Conservation (phyloP, 2,888 invertebrate species). For the Dione vanillae region DNA sequence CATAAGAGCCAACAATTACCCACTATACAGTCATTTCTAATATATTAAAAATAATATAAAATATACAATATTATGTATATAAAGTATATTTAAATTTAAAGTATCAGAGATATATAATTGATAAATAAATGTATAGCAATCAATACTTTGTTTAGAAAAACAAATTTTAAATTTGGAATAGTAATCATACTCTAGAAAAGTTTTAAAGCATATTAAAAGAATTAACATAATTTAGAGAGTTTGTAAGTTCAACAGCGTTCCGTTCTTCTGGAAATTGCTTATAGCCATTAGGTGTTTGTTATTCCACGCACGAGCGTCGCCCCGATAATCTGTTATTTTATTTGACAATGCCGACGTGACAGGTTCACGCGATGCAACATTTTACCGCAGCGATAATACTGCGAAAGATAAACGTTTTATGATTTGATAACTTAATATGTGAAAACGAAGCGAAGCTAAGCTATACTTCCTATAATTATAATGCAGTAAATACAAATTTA, state of each 20-base stretch:
- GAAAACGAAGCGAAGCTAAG: slow-evolving; percentile 12
- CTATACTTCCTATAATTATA: not conserved
- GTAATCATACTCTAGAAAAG: slow-evolving; percentile 35
- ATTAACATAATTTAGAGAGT: slow-evolving; percentile 61
- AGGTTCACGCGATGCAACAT: slow-evolving; percentile 58
- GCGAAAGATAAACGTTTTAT: slow-evolving; percentile 48
- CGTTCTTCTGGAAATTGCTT: slow-evolving; percentile 57
- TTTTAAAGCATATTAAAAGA: slow-evolving; percentile 53
- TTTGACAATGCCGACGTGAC: slow-evolving; percentile 63
- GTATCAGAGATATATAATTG: too few relatives aligned
- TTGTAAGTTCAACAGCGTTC: slow-evolving; percentile 57
- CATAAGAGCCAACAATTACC: too few relatives aligned
- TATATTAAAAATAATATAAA: too few relatives aligned
- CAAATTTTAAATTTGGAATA: slow-evolving; percentile 9
- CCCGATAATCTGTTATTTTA: slow-evolving; percentile 72
- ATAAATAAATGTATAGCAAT: not conserved
- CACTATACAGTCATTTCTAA: too few relatives aligned
- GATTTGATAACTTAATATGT: slow-evolving; percentile 35
- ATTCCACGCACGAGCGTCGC: slow-evolving; percentile 60
- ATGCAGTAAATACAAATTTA: not conserved
- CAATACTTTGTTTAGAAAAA: not conserved
- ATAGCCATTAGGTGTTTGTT: slow-evolving; percentile 58
- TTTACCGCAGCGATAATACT: slow-evolving; percentile 53
- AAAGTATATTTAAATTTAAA: too few relatives aligned
- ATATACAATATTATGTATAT: too few relatives aligned